These are phyloP conservation scores for Diceros bicornis DNA, from an alignment of 2,797 vertebrate species.

Conservation along the genomic window DNA sequence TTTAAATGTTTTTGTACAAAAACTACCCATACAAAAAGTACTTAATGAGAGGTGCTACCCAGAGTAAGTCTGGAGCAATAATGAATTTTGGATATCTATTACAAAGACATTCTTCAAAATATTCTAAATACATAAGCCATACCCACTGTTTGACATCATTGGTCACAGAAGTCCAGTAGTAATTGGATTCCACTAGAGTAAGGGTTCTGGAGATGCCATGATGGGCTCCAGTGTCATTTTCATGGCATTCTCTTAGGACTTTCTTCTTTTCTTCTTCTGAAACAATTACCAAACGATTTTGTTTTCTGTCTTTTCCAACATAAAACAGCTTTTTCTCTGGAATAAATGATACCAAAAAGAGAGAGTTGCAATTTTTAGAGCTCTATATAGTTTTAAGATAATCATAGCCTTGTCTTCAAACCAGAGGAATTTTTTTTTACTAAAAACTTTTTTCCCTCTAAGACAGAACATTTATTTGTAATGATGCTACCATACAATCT, in stretches of 20 bases:
- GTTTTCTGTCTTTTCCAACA: conserved; percentile 90
- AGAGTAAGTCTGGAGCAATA: conserved; percentile 40
- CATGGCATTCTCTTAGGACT: conserved; percentile 88
- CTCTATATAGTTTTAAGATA: conserved; percentile 15
- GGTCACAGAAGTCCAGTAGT: conserved; percentile 90
- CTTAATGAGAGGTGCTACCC: neutral
- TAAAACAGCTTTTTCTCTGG: conserved; percentile 90
- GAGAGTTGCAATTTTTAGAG: conserved; percentile 48
- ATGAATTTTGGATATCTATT: neutral
- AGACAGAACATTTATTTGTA: conserved; percentile 47
- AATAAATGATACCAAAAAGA: conserved; percentile 83
- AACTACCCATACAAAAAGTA: conserved; percentile 6
- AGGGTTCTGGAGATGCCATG: conserved; percentile 90
- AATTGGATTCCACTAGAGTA: conserved; percentile 89
- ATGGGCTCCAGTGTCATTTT: conserved; percentile 87
- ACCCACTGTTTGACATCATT: conserved; percentile 91
- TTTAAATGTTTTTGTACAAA: conserved; percentile 36
- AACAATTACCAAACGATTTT: conserved; percentile 89
- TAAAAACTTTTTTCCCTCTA: conserved; percentile 18
- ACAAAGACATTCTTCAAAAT: conserved; percentile 57
- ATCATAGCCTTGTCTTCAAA: conserved; percentile 7
- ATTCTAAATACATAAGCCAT: conserved; percentile 80
- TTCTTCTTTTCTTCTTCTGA: conserved; percentile 90
- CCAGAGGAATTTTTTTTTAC: neutral
- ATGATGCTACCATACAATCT: neutral